These are phyloP conservation scores for Caenorhabditis remanei DNA, from an alignment of 1,140 invertebrate genomes.

Conservation along the genomic window DNA sequence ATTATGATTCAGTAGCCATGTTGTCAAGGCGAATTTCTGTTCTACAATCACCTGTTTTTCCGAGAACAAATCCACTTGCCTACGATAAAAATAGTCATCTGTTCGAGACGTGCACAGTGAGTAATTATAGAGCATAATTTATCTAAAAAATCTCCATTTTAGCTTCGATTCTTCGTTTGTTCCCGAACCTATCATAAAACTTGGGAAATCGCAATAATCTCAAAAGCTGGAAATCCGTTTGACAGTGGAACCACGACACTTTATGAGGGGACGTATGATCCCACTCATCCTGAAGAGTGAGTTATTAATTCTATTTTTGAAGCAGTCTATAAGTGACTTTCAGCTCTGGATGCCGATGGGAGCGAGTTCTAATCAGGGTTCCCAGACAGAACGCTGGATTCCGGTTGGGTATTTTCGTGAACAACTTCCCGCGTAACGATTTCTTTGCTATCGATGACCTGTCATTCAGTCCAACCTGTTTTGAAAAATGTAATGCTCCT, in stretches of 20 bases:
- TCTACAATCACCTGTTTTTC: neutral
- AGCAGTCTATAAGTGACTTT: neutral
- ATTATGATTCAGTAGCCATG: neutral
- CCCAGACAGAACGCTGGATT: slow-evolving; percentile 39
- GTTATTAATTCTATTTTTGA: neutral
- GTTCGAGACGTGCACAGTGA: slow-evolving; percentile 30
- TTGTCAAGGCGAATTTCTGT: neutral
- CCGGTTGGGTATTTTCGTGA: slow-evolving; percentile 22
- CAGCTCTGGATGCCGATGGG: neutral
- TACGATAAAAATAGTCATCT: neutral
- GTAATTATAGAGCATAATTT: neutral
- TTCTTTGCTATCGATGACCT: slow-evolving; percentile 18
- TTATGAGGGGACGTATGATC: neutral
- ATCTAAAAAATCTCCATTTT: neutral
- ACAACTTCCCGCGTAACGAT: neutral
- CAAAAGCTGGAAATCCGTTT: slow-evolving; percentile 13
- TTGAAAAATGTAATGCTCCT: neutral
- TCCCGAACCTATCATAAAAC: neutral
- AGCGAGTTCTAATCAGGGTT: neutral
- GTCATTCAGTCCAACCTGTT: slow-evolving; percentile 24
- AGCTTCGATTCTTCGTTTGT: slow-evolving; percentile 15
- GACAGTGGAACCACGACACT: slow-evolving; percentile 9
- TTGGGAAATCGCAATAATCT: slow-evolving; percentile 20
- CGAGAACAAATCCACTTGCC: slow-evolving; percentile 34
- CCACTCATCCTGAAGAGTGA: neutral